Percentiles rank a stretch among this genome's conserved stretches.
phyloP scores from a whole-genome alignment of 2,797 vertebrate genomes.

The Argya squamiceps region DNA sequence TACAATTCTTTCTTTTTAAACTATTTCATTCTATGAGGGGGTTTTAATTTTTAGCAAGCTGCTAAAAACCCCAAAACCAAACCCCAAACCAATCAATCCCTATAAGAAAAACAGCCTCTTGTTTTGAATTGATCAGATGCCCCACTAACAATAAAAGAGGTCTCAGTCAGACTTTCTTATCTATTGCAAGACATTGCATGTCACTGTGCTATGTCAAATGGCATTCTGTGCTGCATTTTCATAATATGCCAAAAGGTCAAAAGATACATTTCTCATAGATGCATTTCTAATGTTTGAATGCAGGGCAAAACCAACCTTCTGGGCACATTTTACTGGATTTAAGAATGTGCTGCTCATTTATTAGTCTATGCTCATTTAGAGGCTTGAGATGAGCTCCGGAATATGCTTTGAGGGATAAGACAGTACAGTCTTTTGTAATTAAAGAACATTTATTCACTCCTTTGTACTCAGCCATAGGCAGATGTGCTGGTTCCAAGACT shows the following conservation, averaged over 20 bases:
- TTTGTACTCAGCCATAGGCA: background rate
- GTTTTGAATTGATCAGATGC: background rate
- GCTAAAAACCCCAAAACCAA: background rate
- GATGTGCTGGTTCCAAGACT: background rate
- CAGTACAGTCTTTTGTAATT: background rate
- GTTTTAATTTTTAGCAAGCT: background rate
- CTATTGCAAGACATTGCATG: background rate
- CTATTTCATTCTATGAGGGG: background rate
- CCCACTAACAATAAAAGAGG: background rate
- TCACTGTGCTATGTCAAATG: background rate
- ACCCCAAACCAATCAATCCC: background rate
- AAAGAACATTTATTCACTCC: background rate
- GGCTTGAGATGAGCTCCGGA: background rate
- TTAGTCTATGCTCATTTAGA: background rate
- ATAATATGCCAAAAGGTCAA: background rate
- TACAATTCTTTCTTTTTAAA: background rate
- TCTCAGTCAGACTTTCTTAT: background rate
- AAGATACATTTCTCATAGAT: background rate
- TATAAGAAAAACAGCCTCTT: background rate
- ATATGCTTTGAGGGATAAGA: background rate
- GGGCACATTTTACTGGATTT: background rate
- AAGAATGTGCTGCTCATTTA: background rate
- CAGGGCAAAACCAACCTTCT: background rate
- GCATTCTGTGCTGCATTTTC: background rate
- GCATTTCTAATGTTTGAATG: background rate